Base-by-base conservation (phyloP, 1,140 invertebrate genomes). In the Drosophila athabasca region DNA sequence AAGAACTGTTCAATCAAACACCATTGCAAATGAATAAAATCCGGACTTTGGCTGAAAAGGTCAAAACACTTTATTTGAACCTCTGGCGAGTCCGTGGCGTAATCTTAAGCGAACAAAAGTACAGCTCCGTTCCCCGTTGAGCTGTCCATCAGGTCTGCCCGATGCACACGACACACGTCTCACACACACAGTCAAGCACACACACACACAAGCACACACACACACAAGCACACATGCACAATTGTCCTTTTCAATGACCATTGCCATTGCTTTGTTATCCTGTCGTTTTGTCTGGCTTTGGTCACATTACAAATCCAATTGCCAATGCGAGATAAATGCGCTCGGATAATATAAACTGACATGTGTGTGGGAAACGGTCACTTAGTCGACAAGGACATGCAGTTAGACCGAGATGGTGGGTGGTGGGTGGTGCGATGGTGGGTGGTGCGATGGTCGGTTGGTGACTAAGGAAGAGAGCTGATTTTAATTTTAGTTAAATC, bases 261-360 rank as follows among this genome's bases (percentile, higher is more conserved):
- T 62, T 70, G 50, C 22, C 53, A 67, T 60, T 75, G 67, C 59
- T 43, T 60, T 60, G 64, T 77, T 80, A 81, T 85, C 51, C 54
- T 53, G 68, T 53, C 72, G 53, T 71, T 72, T 76, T 65, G 67
- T 62, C 45, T 68, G 59, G 55, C 59, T 81, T 41, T 39, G 48
- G 58, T 62, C 69, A 60, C 79, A 83, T 75, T 52, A 65, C 75
- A 60, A 75, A 75, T 79, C 67, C 64, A 70, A 77, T 85, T 85
- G 81, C 39, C 77, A 80, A 66, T 85, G 77, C 35, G 55, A 84
- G 76, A 84, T 85, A 85, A 84, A 84, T 85, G 73, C 57, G 62
- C 45, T 48, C 55, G 64, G 81, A 80, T 84, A 80, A 80, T 50
- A 49, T 48, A 48, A 57, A 62, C 57, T 68, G 76, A 49, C 76